Evolutionary conservation across 2,113 vertebrate genomes (phyloP), one percentile per base, ranked within the genome.

Genomic region (Propithecus coquereli): DNA sequence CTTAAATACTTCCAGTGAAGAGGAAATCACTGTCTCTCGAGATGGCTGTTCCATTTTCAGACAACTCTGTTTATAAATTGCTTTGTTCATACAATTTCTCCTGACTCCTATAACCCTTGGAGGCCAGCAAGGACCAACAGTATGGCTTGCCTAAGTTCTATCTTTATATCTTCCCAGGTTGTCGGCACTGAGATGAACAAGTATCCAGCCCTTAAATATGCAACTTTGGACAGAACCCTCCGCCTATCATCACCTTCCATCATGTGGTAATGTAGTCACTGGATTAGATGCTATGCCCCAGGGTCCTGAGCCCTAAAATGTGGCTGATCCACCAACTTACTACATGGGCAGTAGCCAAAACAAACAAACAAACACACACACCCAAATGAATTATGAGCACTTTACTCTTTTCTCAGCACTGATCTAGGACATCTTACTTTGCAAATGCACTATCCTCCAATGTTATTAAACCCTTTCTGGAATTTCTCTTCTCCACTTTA

Each of bases 21-120:
- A 65, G 54, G 57, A 90, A 87, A 37, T 81, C 71, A 76, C 16
- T 68, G 8, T 50, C 63, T 89, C 50, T 91, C 57, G 66, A 89
- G n/a, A 81, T 8, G 22, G 20, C 8, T n/a, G 74, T 70, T 81
- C 23, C 6, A 57, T 86, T 84, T 83, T 63, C 32, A 91, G n/a
- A 61, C 57, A 88, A 65, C 25, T 94, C 17, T 52, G 47, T 65
- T 50, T 84, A 95, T 85, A 94, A 85, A 85, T 65, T 70, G 25
- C 18, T 70, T 93, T 91, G 89, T 52, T 87, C 71, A n/a, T 47
- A 89, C 8, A 65, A 74, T 89, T 94, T 91, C 50, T 94, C 71
- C 20, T 32, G 59, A 94, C 12, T 63, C n/a, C 47, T 84, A 13
- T 12, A 81, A 88, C 71, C 66, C 59, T 43, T 47, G 9, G 50